phyloP scores from a whole-genome alignment of 2,113 vertebrate species.

The Ceyx cyanopectus region DNA sequence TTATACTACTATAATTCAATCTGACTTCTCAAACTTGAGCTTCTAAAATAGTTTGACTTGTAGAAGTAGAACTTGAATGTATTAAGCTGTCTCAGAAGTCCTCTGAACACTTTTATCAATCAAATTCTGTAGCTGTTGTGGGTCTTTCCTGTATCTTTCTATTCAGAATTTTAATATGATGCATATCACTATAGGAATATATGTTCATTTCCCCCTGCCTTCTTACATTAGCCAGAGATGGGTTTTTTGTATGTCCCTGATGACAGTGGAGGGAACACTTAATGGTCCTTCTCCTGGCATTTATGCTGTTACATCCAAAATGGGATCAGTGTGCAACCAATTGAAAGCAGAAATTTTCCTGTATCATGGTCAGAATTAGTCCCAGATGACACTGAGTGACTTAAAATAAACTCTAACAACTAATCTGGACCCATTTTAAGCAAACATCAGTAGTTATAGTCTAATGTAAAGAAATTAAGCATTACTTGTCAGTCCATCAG shows the following conservation, averaged over 20 bases:
- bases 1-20: neutral
- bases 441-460: neutral
- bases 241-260: neutral
- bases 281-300: slow-evolving; percentile 12
- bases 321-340: slow-evolving; percentile 3
- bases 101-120: neutral
- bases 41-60: neutral
- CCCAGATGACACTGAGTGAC: slow-evolving; percentile 2
- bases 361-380: neutral
- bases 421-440: neutral
- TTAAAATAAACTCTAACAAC: slow-evolving; percentile 35
- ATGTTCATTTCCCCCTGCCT: neutral
- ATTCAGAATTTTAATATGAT: neutral
- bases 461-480: slow-evolving; percentile 27
- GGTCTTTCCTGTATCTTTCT: neutral
- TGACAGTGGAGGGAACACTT: neutral
- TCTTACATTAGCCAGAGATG: neutral
- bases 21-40: neutral
- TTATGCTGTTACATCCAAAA: neutral
- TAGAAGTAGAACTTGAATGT: neutral
- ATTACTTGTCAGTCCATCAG: neutral
- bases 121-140: neutral
- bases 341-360: slow-evolving; percentile 4
- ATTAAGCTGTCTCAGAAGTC: neutral
- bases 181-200: neutral